phyloP scores from a whole-genome alignment of 2,888 invertebrate species.

The Halictus quadricinctus region DNA sequence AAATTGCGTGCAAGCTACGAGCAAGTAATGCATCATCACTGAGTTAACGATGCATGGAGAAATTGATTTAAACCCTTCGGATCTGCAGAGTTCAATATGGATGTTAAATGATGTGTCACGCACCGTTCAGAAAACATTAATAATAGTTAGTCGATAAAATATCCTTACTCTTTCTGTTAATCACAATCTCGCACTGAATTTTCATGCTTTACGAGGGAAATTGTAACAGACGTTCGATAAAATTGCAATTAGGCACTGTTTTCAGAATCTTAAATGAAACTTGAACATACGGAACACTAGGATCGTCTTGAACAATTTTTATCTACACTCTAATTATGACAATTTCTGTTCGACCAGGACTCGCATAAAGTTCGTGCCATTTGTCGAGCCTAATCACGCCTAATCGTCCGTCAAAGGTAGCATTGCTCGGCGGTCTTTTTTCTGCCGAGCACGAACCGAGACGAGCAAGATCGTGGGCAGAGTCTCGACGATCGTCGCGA shows the following conservation, averaged over 20 bases:
- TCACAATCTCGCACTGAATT: background rate
- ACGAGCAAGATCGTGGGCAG: constrained; percentile 38
- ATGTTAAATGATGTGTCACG: constrained; percentile 31
- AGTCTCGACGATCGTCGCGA: constrained; percentile 18
- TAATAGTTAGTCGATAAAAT: constrained; percentile 23
- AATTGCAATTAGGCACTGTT: background rate
- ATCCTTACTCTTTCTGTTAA: background rate
- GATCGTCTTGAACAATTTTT: background rate
- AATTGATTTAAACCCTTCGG: constrained; percentile 36
- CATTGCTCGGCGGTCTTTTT: constrained; percentile 7
- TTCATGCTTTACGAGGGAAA: background rate
- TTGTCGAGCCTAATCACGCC: background rate
- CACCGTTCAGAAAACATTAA: background rate
- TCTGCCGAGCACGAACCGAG: background rate
- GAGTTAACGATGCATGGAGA: constrained; percentile 47
- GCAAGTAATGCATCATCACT: constrained; percentile 37
- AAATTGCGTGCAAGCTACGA: background rate
- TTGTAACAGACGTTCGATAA: background rate
- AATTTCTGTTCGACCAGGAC: background rate
- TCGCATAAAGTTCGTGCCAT: background rate
- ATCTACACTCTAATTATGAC: background rate
- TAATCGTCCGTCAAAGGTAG: background rate
- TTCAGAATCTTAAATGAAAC: background rate
- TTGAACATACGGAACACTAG: background rate
- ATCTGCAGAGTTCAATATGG: constrained; percentile 6